These are phyloP conservation scores for Schrankia costaestrigalis DNA, from an alignment of 2,888 invertebrate genomes.

Conservation along the genomic window DNA sequence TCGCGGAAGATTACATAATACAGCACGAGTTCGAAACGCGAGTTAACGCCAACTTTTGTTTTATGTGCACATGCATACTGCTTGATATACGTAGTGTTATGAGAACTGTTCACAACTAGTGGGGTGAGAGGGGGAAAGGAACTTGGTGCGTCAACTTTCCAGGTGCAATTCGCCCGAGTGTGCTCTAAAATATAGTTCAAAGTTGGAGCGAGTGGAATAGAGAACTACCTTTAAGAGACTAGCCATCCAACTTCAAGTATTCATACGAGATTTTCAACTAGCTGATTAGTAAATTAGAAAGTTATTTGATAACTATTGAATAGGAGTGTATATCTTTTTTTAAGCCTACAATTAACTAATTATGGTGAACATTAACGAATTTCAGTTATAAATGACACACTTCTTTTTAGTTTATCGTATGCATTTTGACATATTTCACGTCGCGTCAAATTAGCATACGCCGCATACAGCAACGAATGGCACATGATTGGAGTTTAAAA, in stretches of 20 bases:
- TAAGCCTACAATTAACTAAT: too few relatives aligned
- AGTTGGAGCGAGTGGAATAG: constrained; percentile 42
- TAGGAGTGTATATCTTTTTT: too few relatives aligned
- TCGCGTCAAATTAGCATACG: too few relatives aligned
- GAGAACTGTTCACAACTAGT: constrained; percentile 45
- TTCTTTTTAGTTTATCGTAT: constrained; percentile 1
- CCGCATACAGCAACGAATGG: constrained; percentile 4
- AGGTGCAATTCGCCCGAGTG: constrained; percentile 49
- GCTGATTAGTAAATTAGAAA: too few relatives aligned
- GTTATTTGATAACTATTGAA: too few relatives aligned
- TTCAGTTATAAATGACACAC: constrained; percentile 8
- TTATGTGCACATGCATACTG: constrained; percentile 43
- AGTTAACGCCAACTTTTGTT: constrained; percentile 50
- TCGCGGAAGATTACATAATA: constrained; percentile 53
- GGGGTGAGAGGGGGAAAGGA: constrained; percentile 24
- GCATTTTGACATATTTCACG: constrained; percentile 1
- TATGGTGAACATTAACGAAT: constrained; percentile 1
- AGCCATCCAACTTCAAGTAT: constrained; percentile 38
- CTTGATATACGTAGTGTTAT: constrained; percentile 45
- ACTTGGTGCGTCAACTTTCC: constrained; percentile 49
- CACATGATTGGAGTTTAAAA: constrained; percentile 6
- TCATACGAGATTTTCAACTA: constrained; percentile 36
- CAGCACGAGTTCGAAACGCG: constrained; percentile 40
- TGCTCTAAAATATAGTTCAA: constrained; percentile 65
- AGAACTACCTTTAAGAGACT: constrained; percentile 38